Base-by-base conservation (phyloP, 2,888 invertebrate species). In the Scaptomyza flava region DNA sequence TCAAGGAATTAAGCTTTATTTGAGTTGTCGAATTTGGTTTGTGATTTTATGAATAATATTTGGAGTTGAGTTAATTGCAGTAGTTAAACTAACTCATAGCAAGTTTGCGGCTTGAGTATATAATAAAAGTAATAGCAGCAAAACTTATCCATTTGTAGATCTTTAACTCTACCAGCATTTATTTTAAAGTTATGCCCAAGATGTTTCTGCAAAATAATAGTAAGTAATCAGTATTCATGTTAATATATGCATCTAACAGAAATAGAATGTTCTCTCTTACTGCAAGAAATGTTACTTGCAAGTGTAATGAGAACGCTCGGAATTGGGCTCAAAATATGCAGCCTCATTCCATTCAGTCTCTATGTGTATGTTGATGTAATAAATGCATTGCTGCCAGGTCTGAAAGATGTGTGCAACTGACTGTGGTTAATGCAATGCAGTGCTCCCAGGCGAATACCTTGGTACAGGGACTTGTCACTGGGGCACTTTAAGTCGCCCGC, bases 381-480 rank as follows among this genome's bases (percentile, higher is more conserved):
- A 46, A 17, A 23, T 57, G 57, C 46, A 47, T 50, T 47, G 48
- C 48, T 50, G 50, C 50, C 50, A 20, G 50, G 34, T 17, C 50
- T 50, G 33, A 33, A 20, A 68, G 69, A 38, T 68, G 68, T 38
- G 60, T 38, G 60, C 59, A 66, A 54, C 38, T 38, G 38, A 42
- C 58, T 36, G 64, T 67, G 56, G 67, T 72, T 81, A 86, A 81
- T 87, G 72, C 75, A 72, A 86, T 83, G 72, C 76, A 81, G 67
- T 17, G 41, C 77, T 71, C 61, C 72, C 72, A 68, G 68, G 68
- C 65, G 59, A 65, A 67, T 68, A 75, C 63, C 70, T 63, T 61
- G 53, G 70, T 48, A 72, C 59, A 60, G 72, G 62, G 73, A 84
- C 72, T 78, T 76, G 70, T 67, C 69, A 70, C 59, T 61, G 63